Evolutionary conservation across 2,113 vertebrate species (phyloP).

Genomic region (Campylomormyrus numenius): DNA sequence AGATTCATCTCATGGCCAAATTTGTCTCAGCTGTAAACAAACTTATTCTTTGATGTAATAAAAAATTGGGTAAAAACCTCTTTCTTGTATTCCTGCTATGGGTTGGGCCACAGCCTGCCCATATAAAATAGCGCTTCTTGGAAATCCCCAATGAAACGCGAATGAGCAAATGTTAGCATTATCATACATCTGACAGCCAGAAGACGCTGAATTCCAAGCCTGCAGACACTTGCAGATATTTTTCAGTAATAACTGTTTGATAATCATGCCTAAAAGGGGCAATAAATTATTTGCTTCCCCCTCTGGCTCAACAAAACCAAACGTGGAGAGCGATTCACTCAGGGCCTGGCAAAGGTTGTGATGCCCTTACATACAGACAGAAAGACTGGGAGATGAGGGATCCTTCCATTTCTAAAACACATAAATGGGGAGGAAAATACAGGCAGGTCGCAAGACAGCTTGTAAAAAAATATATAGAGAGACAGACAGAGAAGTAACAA

Average conservation of each 20-base stretch:
- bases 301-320: neutral
- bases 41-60: neutral
- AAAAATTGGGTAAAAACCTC: neutral
- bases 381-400: neutral
- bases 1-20: neutral
- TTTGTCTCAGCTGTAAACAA: neutral
- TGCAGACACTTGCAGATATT: neutral
- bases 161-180: neutral
- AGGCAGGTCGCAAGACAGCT: neutral
- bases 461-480: neutral
- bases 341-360: neutral
- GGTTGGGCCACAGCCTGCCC: neutral
- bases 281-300: neutral
- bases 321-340: neutral
- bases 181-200: neutral
- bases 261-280: neutral
- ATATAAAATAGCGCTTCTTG: neutral
- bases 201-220: neutral
- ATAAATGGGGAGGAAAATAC: neutral
- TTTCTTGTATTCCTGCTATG: neutral
- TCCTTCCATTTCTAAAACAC: neutral
- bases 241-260: neutral
- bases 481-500: neutral
- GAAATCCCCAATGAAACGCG: neutral
- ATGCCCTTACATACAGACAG: neutral